Evolutionary conservation across 2,797 vertebrate species (phyloP), one percentile per base, ranked within the genome.

Genomic region (Acanthurus lineatus): DNA sequence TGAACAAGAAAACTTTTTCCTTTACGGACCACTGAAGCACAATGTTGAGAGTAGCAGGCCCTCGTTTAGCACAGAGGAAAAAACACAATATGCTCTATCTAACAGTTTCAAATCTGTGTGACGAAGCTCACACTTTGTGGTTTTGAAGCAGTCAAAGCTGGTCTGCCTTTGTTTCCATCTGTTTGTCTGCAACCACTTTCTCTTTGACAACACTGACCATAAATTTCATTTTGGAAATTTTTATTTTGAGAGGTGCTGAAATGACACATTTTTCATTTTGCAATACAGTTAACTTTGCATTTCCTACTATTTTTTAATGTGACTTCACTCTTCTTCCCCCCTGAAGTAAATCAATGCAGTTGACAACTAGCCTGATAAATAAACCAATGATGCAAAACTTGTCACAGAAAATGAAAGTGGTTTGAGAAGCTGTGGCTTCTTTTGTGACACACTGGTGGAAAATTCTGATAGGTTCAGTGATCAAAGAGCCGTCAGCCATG

Each of bases 81-180:
- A 28, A 9, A 2, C 16, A 15, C 0, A 51, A n/a, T 4, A 20
- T 25, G 17, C 28, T 32, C 28, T 4, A 0, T 32, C 32, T 25
- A 57, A 60, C 54, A 49, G 44, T 69, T 47, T 42, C 6, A 56
- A 22, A 61, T 79, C 48, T 56, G 58, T 40, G 3, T 44, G 58
- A 61, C 19, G 67, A 65, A 77, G 42, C 60, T 56, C 58, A 71
- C 25, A 35, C 20, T 53, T 20, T 42, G 53, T 32, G 60, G 7
- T 20, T 38, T 64, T 20, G 1, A 51, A 74, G 53, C 28, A 38
- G 28, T 49, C 49, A 15, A 47, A 59, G 20, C 20, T 11, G 14
- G 22, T 74, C 22, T 28, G 32, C 6, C 51, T 52, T 57, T 54
- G 47, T 57, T 53, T 64, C 72, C 49, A 22, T 61, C 63, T 32